Conservation (phyloP, 2,888 invertebrate species). For the Limnephilus lunatus region DNA sequence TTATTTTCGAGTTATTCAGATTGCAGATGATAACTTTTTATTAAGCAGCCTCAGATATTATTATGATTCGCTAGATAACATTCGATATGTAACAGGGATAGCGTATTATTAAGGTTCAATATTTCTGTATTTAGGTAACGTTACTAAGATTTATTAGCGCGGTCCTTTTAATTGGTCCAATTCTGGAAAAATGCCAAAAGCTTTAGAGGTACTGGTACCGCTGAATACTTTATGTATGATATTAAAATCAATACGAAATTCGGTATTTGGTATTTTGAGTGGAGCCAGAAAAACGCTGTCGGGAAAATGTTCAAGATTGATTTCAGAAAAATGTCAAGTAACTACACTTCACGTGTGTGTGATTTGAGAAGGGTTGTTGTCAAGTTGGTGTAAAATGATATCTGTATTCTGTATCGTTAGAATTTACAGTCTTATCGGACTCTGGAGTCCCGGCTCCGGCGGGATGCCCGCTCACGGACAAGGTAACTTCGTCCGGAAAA, state of each 20-base stretch:
- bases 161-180: background rate
- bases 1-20: too few relatives aligned
- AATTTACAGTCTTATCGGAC: background rate
- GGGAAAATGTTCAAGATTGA: background rate
- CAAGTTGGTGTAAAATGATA: constrained; percentile 18
- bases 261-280: background rate
- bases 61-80: background rate
- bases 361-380: constrained; percentile 20
- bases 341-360: constrained; percentile 11
- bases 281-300: background rate
- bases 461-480: background rate
- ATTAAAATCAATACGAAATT: background rate
- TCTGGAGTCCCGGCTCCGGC: background rate
- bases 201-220: background rate
- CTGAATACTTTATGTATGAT: background rate
- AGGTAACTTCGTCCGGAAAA: background rate
- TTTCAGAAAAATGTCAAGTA: constrained; percentile 22
- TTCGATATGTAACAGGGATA: background rate
- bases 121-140: background rate
- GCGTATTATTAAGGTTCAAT: constrained; percentile 2
- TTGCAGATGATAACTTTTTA: background rate
- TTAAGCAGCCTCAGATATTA: background rate
- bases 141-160: background rate
- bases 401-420: background rate
- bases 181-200: background rate